These are phyloP conservation scores for Crenichthys baileyi DNA, from an alignment of 2,797 vertebrate species.

Conservation along the genomic window DNA sequence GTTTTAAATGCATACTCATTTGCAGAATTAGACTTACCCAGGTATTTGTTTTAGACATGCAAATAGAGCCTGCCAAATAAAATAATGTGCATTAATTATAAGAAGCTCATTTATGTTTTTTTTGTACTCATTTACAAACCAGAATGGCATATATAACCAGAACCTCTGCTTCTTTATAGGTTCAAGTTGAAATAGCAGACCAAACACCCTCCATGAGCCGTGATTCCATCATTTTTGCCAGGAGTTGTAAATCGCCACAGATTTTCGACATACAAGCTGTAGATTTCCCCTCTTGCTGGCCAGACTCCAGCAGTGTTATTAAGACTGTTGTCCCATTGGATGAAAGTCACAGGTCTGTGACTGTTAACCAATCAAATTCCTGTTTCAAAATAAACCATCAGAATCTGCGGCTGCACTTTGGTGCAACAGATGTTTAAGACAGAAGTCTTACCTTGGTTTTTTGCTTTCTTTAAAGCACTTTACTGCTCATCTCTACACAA, in stretches of 20 bases:
- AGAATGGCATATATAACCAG: no score
- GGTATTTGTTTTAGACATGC: no score
- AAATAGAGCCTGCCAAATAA: background rate
- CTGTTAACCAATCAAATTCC: conserved; percentile 49
- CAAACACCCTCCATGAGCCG: no score
- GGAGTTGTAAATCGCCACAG: background rate
- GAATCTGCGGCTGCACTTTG: background rate
- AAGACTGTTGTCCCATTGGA: conserved; percentile 51
- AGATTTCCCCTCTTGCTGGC: conserved; percentile 20
- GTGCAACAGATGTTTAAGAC: background rate
- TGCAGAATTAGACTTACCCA: no score
- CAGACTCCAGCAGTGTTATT: conserved; percentile 29
- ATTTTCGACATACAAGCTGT: conserved; percentile 22
- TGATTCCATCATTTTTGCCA: conserved; percentile 1
- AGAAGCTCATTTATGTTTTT: background rate
- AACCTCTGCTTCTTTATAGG: background rate
- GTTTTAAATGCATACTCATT: background rate
- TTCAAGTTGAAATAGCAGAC: background rate
- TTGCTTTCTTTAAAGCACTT: background rate
- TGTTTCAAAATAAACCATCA: background rate
- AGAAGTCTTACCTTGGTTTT: background rate
- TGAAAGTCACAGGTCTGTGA: conserved; percentile 25
- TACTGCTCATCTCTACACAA: background rate
- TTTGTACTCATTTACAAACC: background rate
- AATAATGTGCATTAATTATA: background rate